These are phyloP conservation scores for Oscheius myriophilus DNA, from an alignment of 2,888 invertebrate species.

Conservation along the genomic window DNA sequence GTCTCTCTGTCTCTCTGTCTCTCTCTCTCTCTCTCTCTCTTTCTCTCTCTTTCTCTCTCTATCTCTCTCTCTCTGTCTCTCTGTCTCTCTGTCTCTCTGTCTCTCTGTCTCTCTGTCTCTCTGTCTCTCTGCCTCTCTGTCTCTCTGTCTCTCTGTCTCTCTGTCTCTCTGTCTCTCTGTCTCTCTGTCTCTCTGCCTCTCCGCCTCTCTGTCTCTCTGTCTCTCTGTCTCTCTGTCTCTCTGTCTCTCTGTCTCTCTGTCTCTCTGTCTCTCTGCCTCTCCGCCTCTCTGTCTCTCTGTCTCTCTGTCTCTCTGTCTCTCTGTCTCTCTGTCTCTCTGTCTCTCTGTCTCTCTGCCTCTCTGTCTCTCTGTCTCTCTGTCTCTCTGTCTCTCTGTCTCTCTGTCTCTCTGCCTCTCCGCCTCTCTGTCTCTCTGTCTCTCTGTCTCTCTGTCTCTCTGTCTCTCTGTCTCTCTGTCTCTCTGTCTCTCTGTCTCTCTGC, in stretches of 20 bases:
- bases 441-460: not conserved
- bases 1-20: slow-evolving; percentile 2
- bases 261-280: slow-evolving; percentile 6
- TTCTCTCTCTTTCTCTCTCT: too few species aligned
- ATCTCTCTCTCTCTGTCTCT: too few species aligned
- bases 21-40: too few species aligned
- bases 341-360: slow-evolving; percentile 4
- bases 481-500: too few species aligned
- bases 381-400: slow-evolving; percentile 15
- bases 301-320: slow-evolving; percentile 5
- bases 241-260: slow-evolving; percentile 7
- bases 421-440: slow-evolving; percentile 7
- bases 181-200: slow-evolving; percentile 7
- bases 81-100: slow-evolving; percentile 32
- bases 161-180: slow-evolving; percentile 3
- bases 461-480: too few species aligned
- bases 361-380: slow-evolving; percentile 11
- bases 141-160: slow-evolving; percentile 5
- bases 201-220: not conserved
- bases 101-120: slow-evolving; percentile 9
- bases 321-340: slow-evolving; percentile 1
- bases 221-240: slow-evolving; percentile 11
- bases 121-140: slow-evolving; percentile 5
- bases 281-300: slow-evolving; percentile 3
- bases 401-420: slow-evolving; percentile 6